Percentiles rank a stretch among this genome's conserved stretches.
phyloP scores from a whole-genome alignment of 1,140 invertebrate genomes.

The Eubasilissa regina region DNA sequence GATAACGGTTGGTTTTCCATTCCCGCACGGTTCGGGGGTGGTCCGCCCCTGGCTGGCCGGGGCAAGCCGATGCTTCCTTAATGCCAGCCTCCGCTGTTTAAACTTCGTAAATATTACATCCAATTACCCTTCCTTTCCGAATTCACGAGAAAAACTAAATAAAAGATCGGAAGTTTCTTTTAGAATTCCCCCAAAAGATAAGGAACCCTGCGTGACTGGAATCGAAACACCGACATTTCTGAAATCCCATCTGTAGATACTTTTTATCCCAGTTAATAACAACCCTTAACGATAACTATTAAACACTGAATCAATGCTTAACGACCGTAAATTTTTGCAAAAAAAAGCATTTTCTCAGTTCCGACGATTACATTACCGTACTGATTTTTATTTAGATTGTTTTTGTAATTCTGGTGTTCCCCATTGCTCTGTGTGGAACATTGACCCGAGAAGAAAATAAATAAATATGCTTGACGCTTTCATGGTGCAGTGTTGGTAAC shows the following conservation, averaged over 20 bases:
- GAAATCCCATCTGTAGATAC: constrained; percentile 21
- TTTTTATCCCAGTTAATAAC: constrained; percentile 21
- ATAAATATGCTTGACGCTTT: no score
- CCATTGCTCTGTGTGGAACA: no score
- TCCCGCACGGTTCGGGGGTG: neutral
- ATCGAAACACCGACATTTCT: constrained; percentile 11
- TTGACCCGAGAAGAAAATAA: no score
- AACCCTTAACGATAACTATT: no score
- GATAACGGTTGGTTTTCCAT: no score
- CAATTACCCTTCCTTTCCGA: constrained; percentile 47
- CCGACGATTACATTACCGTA: no score
- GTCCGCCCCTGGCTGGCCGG: neutral
- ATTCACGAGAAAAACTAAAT: constrained; percentile 46
- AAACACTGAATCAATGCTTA: no score
- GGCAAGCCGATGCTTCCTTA: neutral
- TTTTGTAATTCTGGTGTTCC: no score
- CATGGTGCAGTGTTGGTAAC: no score
- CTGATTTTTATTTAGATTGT: no score
- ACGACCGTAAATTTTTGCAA: no score
- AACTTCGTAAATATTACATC: constrained; percentile 51
- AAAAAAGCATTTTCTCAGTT: no score
- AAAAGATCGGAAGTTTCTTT: constrained; percentile 42
- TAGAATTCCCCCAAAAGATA: constrained; percentile 31
- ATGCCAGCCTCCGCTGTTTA: constrained; percentile 46
- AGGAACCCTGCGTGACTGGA: constrained; percentile 42